These are phyloP conservation scores for Pachyuromys duprasi DNA, from an alignment of 2,797 vertebrate species.

Conservation along the genomic window DNA sequence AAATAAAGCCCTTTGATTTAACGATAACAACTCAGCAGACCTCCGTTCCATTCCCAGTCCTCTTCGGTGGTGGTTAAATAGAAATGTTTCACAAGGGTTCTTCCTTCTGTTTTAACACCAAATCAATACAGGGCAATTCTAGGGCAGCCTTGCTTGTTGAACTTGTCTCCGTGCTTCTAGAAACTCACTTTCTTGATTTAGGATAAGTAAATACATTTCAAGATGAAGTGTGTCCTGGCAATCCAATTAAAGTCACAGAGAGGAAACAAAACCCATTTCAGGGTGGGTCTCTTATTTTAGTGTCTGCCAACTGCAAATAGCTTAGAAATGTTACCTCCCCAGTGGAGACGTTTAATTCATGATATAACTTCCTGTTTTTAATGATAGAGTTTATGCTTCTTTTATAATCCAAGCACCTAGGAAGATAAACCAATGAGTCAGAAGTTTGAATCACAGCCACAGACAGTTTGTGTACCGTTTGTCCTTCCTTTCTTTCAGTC, in stretches of 20 bases:
- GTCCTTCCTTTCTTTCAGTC: neutral
- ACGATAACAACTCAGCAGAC: neutral
- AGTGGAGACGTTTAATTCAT: conserved; percentile 64
- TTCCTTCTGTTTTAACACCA: conserved; percentile 43
- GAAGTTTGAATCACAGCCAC: conserved; percentile 2
- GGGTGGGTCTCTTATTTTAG: conserved; percentile 51
- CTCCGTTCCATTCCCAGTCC: neutral
- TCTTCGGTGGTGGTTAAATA: conserved; percentile 7
- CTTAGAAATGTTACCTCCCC: conserved; percentile 50
- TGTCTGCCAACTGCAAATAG: conserved; percentile 56
- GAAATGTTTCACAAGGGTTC: conserved; percentile 37
- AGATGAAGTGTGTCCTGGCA: conserved; percentile 51
- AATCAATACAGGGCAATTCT: conserved; percentile 57
- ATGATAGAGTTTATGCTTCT: conserved; percentile 26
- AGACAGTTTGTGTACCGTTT: neutral
- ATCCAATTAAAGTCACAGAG: conserved; percentile 49
- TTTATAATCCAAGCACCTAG: conserved; percentile 51
- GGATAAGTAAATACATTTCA: conserved; percentile 67
- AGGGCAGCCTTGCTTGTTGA: conserved; percentile 20
- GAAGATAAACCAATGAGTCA: conserved; percentile 58
- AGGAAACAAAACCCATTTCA: conserved; percentile 29
- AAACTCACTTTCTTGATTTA: conserved; percentile 56
- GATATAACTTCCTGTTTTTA: conserved; percentile 51
- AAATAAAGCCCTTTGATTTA: conserved; percentile 16
- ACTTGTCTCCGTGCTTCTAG: conserved; percentile 10